Conservation (phyloP, 2,797 vertebrate genomes). For the Gymnothorax reevesii region DNA sequence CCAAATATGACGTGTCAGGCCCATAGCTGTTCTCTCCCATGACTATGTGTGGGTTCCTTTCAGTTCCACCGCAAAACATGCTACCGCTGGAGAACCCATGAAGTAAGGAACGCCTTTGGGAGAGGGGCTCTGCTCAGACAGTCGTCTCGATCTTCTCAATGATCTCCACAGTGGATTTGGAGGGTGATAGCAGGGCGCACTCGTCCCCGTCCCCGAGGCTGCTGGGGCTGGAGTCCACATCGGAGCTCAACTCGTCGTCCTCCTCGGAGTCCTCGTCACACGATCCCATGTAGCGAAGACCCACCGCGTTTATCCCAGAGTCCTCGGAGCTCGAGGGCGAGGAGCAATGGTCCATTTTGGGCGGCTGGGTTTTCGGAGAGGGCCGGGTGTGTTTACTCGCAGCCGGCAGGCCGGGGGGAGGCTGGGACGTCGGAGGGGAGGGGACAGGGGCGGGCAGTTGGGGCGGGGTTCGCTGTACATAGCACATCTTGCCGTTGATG, state of each 20-base stretch:
- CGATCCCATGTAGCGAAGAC: constrained; percentile 89
- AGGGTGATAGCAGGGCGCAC: constrained; percentile 88
- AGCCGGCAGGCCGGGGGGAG: constrained; percentile 45
- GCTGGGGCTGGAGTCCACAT: constrained; percentile 83
- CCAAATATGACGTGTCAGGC: constrained; percentile 36
- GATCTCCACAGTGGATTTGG: constrained; percentile 92
- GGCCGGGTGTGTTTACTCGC: constrained; percentile 61
- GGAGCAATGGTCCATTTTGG: constrained; percentile 91
- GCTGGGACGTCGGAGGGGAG: constrained; percentile 46
- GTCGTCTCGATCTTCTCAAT: constrained; percentile 99
- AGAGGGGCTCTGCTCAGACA: constrained; percentile 86
- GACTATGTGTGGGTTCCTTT: background rate
- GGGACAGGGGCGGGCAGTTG: constrained; percentile 63
- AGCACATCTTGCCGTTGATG: constrained; percentile 98
- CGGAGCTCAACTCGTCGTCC: constrained; percentile 73
- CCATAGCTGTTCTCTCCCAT: constrained; percentile 10
- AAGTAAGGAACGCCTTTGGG: constrained; percentile 53
- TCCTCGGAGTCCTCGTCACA: constrained; percentile 88
- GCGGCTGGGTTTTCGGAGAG: constrained; percentile 79
- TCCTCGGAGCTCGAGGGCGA: constrained; percentile 96
- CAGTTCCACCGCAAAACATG: background rate
- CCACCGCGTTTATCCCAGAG: constrained; percentile 93
- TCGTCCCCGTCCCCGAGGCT: constrained; percentile 94
- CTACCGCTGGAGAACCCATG: background rate
- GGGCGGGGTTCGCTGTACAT: constrained; percentile 86